phyloP scores from a whole-genome alignment of 30 jellyfish, hydroid and myxozoan genomes.

The Chrysaora quinquecirrha region DNA sequence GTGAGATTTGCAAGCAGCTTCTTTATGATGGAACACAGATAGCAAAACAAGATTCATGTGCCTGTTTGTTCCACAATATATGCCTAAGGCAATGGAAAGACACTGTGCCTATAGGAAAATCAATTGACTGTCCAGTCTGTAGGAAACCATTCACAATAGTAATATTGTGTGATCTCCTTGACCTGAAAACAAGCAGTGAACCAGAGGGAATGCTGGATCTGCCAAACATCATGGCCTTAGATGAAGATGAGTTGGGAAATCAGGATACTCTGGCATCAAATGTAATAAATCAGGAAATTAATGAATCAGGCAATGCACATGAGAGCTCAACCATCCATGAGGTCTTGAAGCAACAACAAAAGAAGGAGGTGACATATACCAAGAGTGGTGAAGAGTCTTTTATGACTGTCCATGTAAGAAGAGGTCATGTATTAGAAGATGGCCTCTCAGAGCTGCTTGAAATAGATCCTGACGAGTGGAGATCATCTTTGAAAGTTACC shows the following conservation, averaged over 20 bases:
- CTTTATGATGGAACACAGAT: not conserved
- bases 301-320: not conserved
- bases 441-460: not conserved
- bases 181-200: not conserved
- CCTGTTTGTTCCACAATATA: not conserved
- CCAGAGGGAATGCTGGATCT: not conserved
- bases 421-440: not conserved
- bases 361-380: not conserved
- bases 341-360: not conserved
- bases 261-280: not conserved
- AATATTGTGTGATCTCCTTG: not conserved
- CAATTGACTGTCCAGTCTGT: not conserved
- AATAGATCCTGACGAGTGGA: not conserved
- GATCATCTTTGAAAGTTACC: not conserved
- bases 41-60: not conserved
- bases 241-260: not conserved
- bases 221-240: not conserved
- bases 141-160: not conserved
- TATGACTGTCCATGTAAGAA: not conserved
- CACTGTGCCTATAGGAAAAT: not conserved
- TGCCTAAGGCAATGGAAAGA: not conserved
- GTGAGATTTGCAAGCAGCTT: not conserved
- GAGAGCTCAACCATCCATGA: not conserved
- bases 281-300: not conserved
- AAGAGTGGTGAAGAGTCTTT: not conserved